phyloP scores from a whole-genome alignment of 2,113 vertebrate genomes.

The Hirundichthys speculiger region DNA sequence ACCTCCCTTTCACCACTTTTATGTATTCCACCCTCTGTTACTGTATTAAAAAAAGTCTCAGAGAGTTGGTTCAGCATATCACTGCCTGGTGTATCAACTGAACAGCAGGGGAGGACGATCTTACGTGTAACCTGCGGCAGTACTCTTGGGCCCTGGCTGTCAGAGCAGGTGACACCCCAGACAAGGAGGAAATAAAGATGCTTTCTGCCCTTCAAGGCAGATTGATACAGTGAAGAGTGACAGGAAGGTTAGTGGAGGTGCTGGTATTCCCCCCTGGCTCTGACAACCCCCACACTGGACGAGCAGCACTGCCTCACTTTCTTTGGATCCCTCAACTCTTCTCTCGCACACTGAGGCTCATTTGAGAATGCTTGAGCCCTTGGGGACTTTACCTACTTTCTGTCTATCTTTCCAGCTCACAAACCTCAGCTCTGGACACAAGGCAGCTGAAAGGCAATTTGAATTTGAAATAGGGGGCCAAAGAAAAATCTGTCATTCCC shows the following conservation, averaged over 20 bases:
- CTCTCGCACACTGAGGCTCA: slow-evolving; percentile 56
- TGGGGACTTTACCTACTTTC: slow-evolving; percentile 75
- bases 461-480: slow-evolving; percentile 80
- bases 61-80: slow-evolving; percentile 22
- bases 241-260: slow-evolving; percentile 51
- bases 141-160: slow-evolving; percentile 31
- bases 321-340: slow-evolving; percentile 31
- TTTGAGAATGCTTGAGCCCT: slow-evolving; percentile 70
- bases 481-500: slow-evolving; percentile 69
- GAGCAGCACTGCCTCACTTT: slow-evolving; percentile 50
- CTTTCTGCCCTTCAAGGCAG: slow-evolving; percentile 57
- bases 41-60: background rate
- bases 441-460: slow-evolving; percentile 81
- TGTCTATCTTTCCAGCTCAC: slow-evolving; percentile 76
- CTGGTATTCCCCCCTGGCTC: slow-evolving; percentile 56
- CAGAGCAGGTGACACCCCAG: slow-evolving; percentile 42
- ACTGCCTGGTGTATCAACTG: slow-evolving; percentile 13
- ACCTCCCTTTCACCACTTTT: slow-evolving; percentile 3
- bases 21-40: background rate
- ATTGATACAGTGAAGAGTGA: slow-evolving; percentile 58
- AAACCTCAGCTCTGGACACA: slow-evolving; percentile 77
- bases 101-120: slow-evolving; percentile 28
- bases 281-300: slow-evolving; percentile 37
- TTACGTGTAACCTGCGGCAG: slow-evolving; percentile 47
- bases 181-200: slow-evolving; percentile 57